These are phyloP conservation scores for Phthorimaea operculella DNA, from an alignment of 1,140 invertebrate genomes.

Conservation along the genomic window DNA sequence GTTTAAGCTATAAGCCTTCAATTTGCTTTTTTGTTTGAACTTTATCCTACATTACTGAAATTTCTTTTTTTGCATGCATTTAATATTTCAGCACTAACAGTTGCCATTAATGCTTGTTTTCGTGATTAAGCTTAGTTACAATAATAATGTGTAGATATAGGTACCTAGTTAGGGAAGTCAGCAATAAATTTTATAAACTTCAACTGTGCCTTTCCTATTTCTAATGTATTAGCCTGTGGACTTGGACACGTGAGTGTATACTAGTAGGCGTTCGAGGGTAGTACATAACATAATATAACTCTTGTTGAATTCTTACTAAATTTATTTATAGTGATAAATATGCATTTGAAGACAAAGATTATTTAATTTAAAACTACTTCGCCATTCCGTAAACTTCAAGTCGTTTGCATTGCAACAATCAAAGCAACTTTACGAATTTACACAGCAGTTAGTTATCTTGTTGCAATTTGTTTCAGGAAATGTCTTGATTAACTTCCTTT, in stretches of 20 bases:
- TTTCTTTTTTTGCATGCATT: too few species aligned
- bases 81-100: constrained; percentile 14
- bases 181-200: constrained; percentile 68
- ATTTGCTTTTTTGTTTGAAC: too few species aligned
- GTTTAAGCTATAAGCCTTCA: too few species aligned
- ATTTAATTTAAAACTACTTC: constrained; percentile 26
- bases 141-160: constrained; percentile 24
- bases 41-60: too few species aligned
- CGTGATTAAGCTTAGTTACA: constrained; percentile 29
- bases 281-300: constrained; percentile 40
- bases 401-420: constrained; percentile 45
- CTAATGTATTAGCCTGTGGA: constrained; percentile 59
- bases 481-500: constrained; percentile 13
- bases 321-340: constrained; percentile 29
- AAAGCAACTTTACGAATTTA: constrained; percentile 13
- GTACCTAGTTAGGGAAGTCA: constrained; percentile 57
- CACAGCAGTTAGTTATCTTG: constrained; percentile 33
- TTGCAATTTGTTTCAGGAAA: constrained; percentile 18
- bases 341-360: constrained; percentile 20
- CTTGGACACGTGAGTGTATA: constrained; percentile 52
- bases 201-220: constrained; percentile 67
- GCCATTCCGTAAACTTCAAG: constrained; percentile 33
- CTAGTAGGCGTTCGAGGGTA: constrained; percentile 43
- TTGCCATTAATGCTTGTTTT: constrained; percentile 22
- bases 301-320: constrained; percentile 30